These are phyloP conservation scores for Eptatretus atami DNA, from an alignment of 2,797 vertebrate species.

Conservation along the genomic window DNA sequence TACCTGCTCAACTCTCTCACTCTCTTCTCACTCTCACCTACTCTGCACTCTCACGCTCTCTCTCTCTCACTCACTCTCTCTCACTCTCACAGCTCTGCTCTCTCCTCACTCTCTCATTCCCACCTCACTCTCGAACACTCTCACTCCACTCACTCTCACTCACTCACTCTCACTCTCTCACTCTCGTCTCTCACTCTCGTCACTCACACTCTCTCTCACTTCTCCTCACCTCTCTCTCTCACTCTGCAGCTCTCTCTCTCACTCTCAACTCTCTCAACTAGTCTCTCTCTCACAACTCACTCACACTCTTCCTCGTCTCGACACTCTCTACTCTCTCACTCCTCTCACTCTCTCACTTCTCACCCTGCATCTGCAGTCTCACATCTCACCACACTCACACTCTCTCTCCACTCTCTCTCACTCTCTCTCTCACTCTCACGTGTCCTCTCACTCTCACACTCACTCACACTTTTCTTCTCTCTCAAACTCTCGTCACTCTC, in stretches of 20 bases:
- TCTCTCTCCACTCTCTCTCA: no score
- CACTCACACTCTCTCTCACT: background rate
- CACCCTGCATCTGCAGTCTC: no score
- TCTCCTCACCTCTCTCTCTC: background rate
- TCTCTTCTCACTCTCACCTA: background rate
- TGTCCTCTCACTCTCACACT: no score
- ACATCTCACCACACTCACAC: no score
- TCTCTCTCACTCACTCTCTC: background rate
- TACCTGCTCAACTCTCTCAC: background rate
- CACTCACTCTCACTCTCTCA: background rate
- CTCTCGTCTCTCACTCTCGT: no score
- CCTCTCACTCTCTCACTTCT: no score
- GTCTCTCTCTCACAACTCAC: no score
- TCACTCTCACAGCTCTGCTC: background rate
- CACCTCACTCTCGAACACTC: no score
- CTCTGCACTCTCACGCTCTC: background rate
- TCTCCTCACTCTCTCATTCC: background rate
- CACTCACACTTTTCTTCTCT: no score
- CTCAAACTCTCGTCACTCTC: no score
- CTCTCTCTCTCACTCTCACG: rapidly evolving
- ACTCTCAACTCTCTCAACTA: background rate
- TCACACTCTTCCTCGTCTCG: no score
- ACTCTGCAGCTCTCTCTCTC: background rate
- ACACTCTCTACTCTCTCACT: no score
- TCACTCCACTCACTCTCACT: background rate